Evolutionary conservation across 2,113 vertebrate genomes (phyloP), one percentile per base, ranked within the genome.

Genomic region (Pterophyllum scalare): DNA sequence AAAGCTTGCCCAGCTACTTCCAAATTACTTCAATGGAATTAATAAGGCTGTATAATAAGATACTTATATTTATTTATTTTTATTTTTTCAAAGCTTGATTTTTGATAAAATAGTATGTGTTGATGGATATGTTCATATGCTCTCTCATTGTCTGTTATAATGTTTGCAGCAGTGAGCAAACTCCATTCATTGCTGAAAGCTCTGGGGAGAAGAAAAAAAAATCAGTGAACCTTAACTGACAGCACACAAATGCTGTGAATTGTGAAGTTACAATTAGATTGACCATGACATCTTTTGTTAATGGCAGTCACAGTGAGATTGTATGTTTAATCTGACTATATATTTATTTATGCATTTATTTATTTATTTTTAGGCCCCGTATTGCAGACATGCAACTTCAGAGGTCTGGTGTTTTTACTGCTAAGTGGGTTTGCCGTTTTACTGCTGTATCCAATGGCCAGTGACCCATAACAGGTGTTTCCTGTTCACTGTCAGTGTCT

Each of bases 381-480:
- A n/a, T n/a, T n/a, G 13, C 35, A 46, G 62, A 43, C 1, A 0
- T 46, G 38, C 4, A 43, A 35, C 62, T 24, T 24, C 38, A 65
- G 38, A 17, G 46, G 0, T 7, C 10, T 61, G 59, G 28, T 10
- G 15, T 61, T 0, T 0, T n/a, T 0, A 2, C 38, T 67, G 38
- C 62, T 67, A 26, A 65, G 1, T 14, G 38, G 62, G 38, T 3
- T 46, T 14, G 10, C 9, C 8, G 35, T 26, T 67, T 26, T 26
- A 67, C 22, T 11, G 13, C 3, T 26, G 3, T 46, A 8, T 22
- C 22, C 38, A 17, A 31, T 33, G 72, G n/a, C 31, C 14, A 75
- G n/a, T 86, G 88, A 91, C 82, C 86, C 70, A 84, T 61, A 35
- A 75, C 10, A 88, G 76, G 83, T 84, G 83, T 79, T 89, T 77